phyloP scores from a whole-genome alignment of 2,888 invertebrate species.

The Volucella inanis region DNA sequence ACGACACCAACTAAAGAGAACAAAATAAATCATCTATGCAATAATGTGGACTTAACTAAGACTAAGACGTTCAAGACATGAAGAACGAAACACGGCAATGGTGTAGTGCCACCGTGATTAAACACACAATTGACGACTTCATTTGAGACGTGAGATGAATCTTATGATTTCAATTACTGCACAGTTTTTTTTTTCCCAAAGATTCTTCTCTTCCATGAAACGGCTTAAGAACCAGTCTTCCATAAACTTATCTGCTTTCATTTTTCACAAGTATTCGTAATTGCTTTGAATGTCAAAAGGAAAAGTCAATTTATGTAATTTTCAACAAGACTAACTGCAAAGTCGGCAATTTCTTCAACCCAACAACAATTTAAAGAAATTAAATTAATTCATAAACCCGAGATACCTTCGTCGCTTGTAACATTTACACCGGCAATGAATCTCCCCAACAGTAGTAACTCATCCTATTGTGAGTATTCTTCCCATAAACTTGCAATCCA shows the following conservation, averaged over 20 bases:
- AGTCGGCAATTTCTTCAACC: slow-evolving; percentile 2
- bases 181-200: not conserved
- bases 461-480: no score
- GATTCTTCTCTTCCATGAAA: not conserved
- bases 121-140: no score
- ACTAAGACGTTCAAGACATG: no score
- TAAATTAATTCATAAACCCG: slow-evolving; percentile 1
- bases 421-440: not conserved
- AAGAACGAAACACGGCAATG: no score
- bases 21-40: no score
- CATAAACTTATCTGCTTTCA: slow-evolving; percentile 6
- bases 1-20: no score
- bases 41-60: no score
- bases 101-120: no score
- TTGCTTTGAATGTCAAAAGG: slow-evolving; percentile 2
- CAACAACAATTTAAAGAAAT: not conserved
- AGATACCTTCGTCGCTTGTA: not conserved
- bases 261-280: not conserved
- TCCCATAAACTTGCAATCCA: no score
- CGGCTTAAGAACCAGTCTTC: not conserved
- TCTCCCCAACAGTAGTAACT: no score
- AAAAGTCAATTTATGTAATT: slow-evolving; percentile 7
- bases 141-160: not conserved
- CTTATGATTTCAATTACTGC: not conserved
- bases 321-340: not conserved